A percentile compares a stretch with the other conserved stretches of the same genome.
Conservation (phyloP, 2,888 invertebrate genomes). For the Elaeidobius kamerunicus region DNA sequence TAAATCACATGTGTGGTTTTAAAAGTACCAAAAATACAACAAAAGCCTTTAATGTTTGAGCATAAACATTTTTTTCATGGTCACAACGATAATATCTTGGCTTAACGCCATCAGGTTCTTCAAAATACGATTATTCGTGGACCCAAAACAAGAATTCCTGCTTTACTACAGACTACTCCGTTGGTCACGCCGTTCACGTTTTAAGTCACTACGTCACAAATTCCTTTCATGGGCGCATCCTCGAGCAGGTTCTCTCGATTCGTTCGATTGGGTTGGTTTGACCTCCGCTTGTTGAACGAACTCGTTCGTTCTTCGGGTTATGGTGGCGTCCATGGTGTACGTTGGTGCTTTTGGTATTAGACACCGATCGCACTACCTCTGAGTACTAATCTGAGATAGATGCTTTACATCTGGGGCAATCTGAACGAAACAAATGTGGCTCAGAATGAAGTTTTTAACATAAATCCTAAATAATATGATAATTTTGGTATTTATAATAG, state of each 20-base stretch:
- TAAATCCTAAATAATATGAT: no score
- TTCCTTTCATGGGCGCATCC: constrained; percentile 36
- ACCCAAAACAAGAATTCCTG: constrained; percentile 7
- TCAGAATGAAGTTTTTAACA: no score
- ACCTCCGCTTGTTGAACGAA: constrained; percentile 19
- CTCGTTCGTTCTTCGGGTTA: constrained; percentile 4
- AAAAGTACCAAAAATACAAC: no score
- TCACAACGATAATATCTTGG: neutral
- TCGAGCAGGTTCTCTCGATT: constrained; percentile 23
- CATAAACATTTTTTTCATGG: no score
- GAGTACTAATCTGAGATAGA: no score
- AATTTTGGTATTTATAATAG: no score
- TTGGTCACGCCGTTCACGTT: constrained; percentile 31
- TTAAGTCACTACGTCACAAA: constrained; percentile 37
- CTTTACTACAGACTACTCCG: constrained; percentile 20
- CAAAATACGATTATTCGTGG: neutral
- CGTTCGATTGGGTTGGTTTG: constrained; percentile 11
- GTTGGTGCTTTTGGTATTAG: constrained; percentile 2
- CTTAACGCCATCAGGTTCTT: neutral
- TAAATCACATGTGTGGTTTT: no score
- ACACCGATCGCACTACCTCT: no score
- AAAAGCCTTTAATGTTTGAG: no score
- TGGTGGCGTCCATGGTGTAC: constrained; percentile 13
- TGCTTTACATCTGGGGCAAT: no score
- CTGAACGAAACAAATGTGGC: no score